Conservation (phyloP, 2,797 vertebrate genomes). For the Onychomys arenicola region DNA sequence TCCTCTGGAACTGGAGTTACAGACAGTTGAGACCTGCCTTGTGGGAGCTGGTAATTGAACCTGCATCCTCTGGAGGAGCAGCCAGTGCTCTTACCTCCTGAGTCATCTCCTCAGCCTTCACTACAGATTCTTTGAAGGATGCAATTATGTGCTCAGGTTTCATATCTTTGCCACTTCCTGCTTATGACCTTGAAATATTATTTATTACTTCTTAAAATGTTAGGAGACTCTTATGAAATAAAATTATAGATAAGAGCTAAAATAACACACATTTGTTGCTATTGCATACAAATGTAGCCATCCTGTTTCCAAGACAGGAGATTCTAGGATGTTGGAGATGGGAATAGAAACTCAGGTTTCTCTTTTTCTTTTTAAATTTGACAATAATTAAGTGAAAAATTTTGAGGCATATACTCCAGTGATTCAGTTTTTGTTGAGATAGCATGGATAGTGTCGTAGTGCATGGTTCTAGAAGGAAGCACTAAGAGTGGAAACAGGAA, state of each 20-base stretch:
- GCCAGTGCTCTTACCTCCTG: background rate
- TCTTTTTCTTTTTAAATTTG: background rate
- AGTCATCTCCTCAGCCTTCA: background rate
- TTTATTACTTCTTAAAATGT: constrained; percentile 54
- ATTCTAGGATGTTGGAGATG: background rate
- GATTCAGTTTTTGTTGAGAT: constrained; percentile 14
- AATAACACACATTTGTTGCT: constrained; percentile 27
- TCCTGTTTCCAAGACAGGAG: background rate
- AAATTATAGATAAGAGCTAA: constrained; percentile 58
- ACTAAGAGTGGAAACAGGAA: background rate
- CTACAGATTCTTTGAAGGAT: constrained; percentile 9
- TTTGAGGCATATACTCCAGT: constrained; percentile 7
- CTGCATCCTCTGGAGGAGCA: background rate
- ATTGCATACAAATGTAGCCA: constrained; percentile 1
- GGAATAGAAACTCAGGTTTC: background rate
- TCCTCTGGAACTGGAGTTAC: background rate
- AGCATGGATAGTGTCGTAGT: constrained; percentile 9
- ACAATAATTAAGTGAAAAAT: constrained; percentile 49
- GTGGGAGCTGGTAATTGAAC: background rate
- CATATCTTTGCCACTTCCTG: background rate
- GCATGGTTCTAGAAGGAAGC: constrained; percentile 40
- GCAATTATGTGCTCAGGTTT: background rate
- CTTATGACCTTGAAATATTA: constrained; percentile 35
- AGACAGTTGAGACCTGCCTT: background rate
- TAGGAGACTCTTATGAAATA: constrained; percentile 46